Conservation (phyloP, 2,888 invertebrate genomes). For the Drosophila mimetica region DNA sequence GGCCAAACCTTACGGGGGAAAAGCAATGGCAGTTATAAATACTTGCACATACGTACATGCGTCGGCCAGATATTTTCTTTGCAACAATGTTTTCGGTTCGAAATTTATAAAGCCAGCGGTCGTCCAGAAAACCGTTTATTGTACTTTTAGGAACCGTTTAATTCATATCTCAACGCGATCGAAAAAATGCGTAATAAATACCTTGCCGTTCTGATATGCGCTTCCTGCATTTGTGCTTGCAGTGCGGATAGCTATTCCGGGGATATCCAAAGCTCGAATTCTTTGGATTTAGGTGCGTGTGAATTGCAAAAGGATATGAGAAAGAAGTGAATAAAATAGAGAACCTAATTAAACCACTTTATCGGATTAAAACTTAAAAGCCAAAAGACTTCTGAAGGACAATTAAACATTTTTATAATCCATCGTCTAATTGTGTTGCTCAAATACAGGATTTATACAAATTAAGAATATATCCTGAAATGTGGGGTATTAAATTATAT, state of each 20-base stretch:
- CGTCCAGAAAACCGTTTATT: conserved; percentile 38
- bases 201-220: conserved; percentile 31
- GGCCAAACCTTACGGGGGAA: conserved; percentile 30
- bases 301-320: conserved; percentile 6
- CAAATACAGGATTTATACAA: no score
- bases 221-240: conserved; percentile 27
- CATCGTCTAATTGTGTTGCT: no score
- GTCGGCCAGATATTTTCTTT: conserved; percentile 32
- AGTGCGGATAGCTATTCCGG: conserved; percentile 43
- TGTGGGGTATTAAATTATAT: not conserved
- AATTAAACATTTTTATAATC: no score
- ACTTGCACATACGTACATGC: conserved; percentile 41
- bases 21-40: conserved; percentile 39
- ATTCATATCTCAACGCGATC: conserved; percentile 32
- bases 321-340: no score
- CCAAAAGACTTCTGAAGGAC: no score
- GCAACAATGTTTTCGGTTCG: conserved; percentile 12
- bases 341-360: no score
- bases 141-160: conserved; percentile 39
- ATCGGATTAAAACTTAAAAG: no score
- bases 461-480: no score
- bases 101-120: conserved; percentile 41
- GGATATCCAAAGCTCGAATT: conserved; percentile 77
- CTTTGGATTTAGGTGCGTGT: conserved; percentile 68
- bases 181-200: conserved; percentile 33